Conservation (phyloP, 2,888 invertebrate genomes). For the Xestia xanthographa region DNA sequence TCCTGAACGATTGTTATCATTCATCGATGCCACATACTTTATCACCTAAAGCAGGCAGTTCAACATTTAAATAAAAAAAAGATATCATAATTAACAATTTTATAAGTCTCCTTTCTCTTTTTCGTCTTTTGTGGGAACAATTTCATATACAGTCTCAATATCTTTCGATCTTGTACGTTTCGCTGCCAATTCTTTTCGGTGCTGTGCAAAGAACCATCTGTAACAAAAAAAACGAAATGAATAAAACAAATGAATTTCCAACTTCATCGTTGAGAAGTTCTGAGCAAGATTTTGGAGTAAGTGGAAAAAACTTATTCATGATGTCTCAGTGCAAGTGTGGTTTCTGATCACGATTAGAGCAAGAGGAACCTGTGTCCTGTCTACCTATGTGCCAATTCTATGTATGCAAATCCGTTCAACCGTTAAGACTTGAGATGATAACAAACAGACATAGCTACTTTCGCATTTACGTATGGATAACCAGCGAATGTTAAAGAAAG, state of each 20-base stretch:
- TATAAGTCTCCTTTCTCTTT: constrained; percentile 46
- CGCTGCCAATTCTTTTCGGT: constrained; percentile 74
- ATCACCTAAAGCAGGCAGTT: no score
- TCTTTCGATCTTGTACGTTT: constrained; percentile 60
- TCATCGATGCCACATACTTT: no score
- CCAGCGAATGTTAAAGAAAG: no score
- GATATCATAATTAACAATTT: neutral
- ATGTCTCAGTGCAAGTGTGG: neutral
- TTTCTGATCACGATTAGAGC: no score
- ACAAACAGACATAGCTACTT: no score
- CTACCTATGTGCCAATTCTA: no score
- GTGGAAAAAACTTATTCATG: neutral
- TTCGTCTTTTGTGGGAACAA: constrained; percentile 50
- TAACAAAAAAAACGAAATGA: constrained; percentile 51
- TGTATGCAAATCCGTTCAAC: no score
- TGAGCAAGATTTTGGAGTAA: neutral
- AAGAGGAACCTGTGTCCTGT: no score
- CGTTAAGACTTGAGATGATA: no score
- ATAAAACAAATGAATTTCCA: neutral
- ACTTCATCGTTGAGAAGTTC: neutral
- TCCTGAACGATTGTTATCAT: no score
- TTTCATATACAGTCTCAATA: constrained; percentile 51
- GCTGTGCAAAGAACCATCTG: constrained; percentile 84
- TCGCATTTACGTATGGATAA: no score
- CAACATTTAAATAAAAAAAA: no score